These are phyloP conservation scores for Podotricha telesiphe DNA, from an alignment of 2,888 invertebrate species.

Conservation along the genomic window DNA sequence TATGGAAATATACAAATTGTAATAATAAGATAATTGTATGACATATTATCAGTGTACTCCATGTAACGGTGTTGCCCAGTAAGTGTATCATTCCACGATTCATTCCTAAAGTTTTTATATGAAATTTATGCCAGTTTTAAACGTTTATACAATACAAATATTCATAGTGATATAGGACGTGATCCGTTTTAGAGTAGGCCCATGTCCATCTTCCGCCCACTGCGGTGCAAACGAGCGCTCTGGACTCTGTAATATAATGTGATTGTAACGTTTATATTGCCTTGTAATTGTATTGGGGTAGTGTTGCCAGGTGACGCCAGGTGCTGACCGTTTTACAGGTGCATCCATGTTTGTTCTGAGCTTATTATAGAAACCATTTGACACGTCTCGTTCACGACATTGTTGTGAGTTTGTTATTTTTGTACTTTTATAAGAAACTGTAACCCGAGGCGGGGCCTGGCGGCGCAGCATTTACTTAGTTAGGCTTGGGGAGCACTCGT, in stretches of 20 bases:
- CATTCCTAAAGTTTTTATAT: slow-evolving; percentile 57
- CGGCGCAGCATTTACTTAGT: slow-evolving; percentile 13
- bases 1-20: too few relatives aligned
- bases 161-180: slow-evolving; percentile 27
- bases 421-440: slow-evolving; percentile 10
- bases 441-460: neutral
- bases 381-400: neutral
- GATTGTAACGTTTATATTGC: slow-evolving; percentile 28
- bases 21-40: neutral
- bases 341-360: neutral
- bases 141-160: slow-evolving; percentile 46
- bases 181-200: slow-evolving; percentile 23
- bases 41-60: neutral
- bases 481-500: slow-evolving; percentile 30
- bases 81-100: slow-evolving; percentile 53
- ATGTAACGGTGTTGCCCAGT: neutral
- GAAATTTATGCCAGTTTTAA: slow-evolving; percentile 47
- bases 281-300: slow-evolving; percentile 8
- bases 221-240: slow-evolving; percentile 26
- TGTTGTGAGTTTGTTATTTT: neutral
- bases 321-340: neutral
- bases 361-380: neutral
- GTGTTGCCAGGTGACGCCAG: slow-evolving; percentile 30
- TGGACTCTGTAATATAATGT: slow-evolving; percentile 22
- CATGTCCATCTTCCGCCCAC: neutral